phyloP scores from a whole-genome alignment of 2,797 vertebrate species.

The Enteromius mattozi region DNA sequence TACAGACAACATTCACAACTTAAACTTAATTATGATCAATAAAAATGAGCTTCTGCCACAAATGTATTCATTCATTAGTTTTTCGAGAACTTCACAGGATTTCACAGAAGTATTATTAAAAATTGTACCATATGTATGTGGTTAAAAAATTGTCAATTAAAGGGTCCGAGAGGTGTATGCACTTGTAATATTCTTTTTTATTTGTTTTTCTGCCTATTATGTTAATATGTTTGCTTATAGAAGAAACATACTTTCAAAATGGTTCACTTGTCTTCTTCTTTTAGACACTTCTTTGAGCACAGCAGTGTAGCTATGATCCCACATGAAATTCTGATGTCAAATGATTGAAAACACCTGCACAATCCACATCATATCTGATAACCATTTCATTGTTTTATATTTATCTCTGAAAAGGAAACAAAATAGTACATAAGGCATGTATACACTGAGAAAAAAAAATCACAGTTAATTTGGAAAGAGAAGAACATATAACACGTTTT shows the following conservation, averaged over 20 bases:
- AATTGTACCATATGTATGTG: neutral
- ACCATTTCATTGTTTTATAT: slow-evolving; percentile 72
- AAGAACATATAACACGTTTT: slow-evolving; percentile 58
- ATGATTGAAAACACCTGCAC: slow-evolving; percentile 65
- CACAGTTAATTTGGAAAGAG: slow-evolving; percentile 69
- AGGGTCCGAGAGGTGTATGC: neutral
- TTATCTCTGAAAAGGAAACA: slow-evolving; percentile 79
- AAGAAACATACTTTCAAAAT: slow-evolving; percentile 35
- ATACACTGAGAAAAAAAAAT: slow-evolving; percentile 66
- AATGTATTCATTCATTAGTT: neutral
- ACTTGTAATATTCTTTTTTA: slow-evolving; percentile 22
- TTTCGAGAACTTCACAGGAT: neutral
- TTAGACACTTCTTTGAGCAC: slow-evolving; percentile 25
- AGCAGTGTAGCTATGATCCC: slow-evolving; percentile 82
- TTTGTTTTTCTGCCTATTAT: neutral
- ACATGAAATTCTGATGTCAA: slow-evolving; percentile 65
- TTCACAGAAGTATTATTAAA: neutral
- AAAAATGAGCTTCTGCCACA: neutral
- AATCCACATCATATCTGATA: slow-evolving; percentile 70
- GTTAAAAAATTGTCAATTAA: neutral
- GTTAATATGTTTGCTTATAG: slow-evolving; percentile 5
- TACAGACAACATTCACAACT: neutral
- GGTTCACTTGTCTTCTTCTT: slow-evolving; percentile 16
- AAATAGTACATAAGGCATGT: slow-evolving; percentile 68
- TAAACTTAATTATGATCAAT: neutral